Conservation (phyloP, 2,797 vertebrate species). For the Hemibagrus guttatus region DNA sequence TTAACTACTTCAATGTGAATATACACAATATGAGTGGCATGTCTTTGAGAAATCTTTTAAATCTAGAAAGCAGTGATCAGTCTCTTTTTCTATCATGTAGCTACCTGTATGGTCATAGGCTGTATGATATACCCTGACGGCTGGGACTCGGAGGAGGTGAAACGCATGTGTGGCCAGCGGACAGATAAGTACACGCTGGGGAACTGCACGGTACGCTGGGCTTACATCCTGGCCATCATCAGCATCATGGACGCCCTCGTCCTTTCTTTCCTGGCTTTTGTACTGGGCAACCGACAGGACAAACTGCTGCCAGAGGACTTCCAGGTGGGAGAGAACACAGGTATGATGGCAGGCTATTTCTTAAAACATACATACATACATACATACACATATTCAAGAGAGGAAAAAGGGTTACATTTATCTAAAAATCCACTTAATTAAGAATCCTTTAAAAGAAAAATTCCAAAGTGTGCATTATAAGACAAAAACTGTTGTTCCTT, state of each 20-base stretch:
- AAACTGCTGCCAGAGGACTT: constrained; percentile 93
- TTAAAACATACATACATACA: too few relatives aligned
- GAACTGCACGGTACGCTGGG: constrained; percentile 97
- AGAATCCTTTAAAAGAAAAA: background rate
- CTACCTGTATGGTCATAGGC: constrained; percentile 91
- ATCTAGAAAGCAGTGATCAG: background rate
- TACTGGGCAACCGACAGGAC: constrained; percentile 92
- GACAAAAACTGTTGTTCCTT: background rate
- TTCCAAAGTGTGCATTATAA: background rate
- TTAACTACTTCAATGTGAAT: background rate
- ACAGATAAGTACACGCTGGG: constrained; percentile 95
- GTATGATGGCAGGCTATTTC: constrained; percentile 61
- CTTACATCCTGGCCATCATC: constrained; percentile 97
- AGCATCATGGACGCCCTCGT: constrained; percentile 93
- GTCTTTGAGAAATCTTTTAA: background rate
- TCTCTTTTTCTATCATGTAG: constrained; percentile 63
- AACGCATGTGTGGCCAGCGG: constrained; percentile 90
- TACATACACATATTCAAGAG: background rate
- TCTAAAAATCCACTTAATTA: background rate
- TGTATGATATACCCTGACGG: constrained; percentile 97
- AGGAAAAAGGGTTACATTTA: background rate
- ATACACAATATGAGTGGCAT: background rate
- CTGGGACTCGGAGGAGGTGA: constrained; percentile 93
- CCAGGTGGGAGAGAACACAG: constrained; percentile 85
- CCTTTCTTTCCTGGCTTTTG: constrained; percentile 92